phyloP scores from a whole-genome alignment of 2,113 vertebrate genomes.

The Rissa tridactyla region DNA sequence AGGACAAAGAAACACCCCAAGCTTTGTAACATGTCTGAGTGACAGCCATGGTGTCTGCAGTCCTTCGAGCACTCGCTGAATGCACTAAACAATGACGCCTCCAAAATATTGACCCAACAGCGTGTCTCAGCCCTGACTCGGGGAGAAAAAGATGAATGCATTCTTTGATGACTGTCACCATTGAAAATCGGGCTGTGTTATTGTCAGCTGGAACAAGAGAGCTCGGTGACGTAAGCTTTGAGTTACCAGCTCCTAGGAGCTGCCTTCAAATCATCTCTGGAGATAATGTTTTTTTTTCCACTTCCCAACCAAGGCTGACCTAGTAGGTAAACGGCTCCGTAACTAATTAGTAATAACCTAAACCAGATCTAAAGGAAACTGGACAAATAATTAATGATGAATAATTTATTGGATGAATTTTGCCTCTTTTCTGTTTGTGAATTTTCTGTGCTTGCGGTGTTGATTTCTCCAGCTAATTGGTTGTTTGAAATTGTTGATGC shows the following conservation, averaged over 20 bases:
- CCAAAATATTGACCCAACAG: constrained; percentile 56
- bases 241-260: neutral
- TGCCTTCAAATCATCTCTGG: neutral
- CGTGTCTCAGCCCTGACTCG: neutral
- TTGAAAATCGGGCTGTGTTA: neutral
- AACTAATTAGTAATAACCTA: constrained; percentile 1
- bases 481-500: constrained; percentile 53
- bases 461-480: constrained; percentile 56
- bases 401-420: constrained; percentile 56
- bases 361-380: constrained; percentile 10
- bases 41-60: neutral
- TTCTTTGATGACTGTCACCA: constrained; percentile 3
- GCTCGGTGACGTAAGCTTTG: neutral
- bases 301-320: neutral
- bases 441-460: constrained; percentile 12
- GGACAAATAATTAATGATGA: constrained; percentile 19
- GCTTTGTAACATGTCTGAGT: constrained; percentile 29
- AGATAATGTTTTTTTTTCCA: neutral
- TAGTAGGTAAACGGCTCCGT: neutral
- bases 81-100: neutral
- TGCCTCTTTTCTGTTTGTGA: constrained; percentile 30
- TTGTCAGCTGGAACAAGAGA: constrained; percentile 38
- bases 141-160: neutral
- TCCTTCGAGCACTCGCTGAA: neutral
- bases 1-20: constrained; percentile 20